Evolutionary conservation across 2,888 invertebrate species (phyloP).

Genomic region (Furcula furcula): DNA sequence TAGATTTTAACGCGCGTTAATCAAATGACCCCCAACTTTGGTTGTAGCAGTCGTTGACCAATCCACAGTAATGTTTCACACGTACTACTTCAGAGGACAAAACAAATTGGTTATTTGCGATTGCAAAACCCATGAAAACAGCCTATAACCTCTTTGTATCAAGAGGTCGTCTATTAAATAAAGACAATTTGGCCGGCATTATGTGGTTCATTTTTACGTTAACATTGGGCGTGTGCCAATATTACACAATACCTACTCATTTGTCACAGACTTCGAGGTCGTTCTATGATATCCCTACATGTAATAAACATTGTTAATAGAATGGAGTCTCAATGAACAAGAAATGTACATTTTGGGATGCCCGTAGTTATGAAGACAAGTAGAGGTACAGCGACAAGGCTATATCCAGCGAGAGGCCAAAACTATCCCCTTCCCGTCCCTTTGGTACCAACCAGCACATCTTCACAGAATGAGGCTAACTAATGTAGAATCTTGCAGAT

Average conservation of each 20-base stretch:
- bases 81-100: conserved; percentile 15
- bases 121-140: conserved; percentile 12
- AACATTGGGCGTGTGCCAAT: conserved; percentile 61
- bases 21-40: too few species aligned
- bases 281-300: conserved; percentile 2
- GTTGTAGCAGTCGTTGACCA: conserved; percentile 2
- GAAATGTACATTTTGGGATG: too few species aligned
- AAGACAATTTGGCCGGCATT: conserved; percentile 37
- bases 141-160: conserved; percentile 12
- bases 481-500: too few species aligned
- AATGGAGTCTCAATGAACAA: too few species aligned
- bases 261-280: conserved; percentile 56
- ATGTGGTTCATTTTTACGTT: conserved; percentile 43
- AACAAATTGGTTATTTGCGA: conserved; percentile 18
- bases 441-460: too few species aligned
- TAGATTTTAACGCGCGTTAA: too few species aligned
- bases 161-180: conserved; percentile 19
- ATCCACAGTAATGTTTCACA: conserved; percentile 5
- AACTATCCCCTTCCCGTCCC: too few species aligned
- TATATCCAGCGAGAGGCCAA: too few species aligned
- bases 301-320: too few species aligned
- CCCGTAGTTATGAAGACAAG: too few species aligned
- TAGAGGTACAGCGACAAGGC: too few species aligned
- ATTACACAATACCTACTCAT: conserved; percentile 47
- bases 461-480: too few species aligned